Evolutionary conservation across 2,113 vertebrate species (phyloP), one percentile per base, ranked within the genome.

Genomic region (Antennarius striatus): DNA sequence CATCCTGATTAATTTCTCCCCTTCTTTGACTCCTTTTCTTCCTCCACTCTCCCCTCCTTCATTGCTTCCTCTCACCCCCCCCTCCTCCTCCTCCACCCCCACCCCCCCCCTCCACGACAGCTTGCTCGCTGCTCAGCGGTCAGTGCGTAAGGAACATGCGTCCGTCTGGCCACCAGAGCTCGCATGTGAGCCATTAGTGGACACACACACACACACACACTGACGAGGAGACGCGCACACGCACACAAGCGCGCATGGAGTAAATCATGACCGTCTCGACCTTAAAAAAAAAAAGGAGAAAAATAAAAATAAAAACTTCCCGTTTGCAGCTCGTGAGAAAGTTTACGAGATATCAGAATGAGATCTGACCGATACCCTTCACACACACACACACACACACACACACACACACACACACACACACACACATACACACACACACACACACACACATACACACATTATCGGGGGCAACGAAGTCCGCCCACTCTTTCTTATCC

Each of bases 291-390:
- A 47, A 70, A 49, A 3, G 36, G 49, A 42, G 5, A 64, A 50
- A n/a, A 43, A 56, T 58, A 69, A 57, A 77, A 86, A 83, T 63
- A 71, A 69, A 83, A 85, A 88, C 66, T 80, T 86, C 79, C 85
- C 73, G 71, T 83, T 69, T 5, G 49, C 60, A 59, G 62, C 79
- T 83, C 87, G 79, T 88, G 88, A 90, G 88, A 89, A 90, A 89
- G 79, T 89, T 90, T 85, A 79, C 66, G 60, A 74, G 87, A 84
- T 57, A 29, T 60, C 71, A 63, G 15, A 73, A 40, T 6, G 54
- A 68, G 69, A 79, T 78, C 42, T 57, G 81, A 72, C 76, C 43
- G 83, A 82, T 82, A 75, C 50, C 56, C 74, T 46, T 40, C 43
- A 5, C 68, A 62, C 58, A 46, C 43, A 52, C 63, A 59, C 59